A percentile compares a stretch with the other conserved stretches of the same genome.
Evolutionary conservation across 2,113 vertebrate genomes (phyloP).

Genomic region (Carlito syrichta): DNA sequence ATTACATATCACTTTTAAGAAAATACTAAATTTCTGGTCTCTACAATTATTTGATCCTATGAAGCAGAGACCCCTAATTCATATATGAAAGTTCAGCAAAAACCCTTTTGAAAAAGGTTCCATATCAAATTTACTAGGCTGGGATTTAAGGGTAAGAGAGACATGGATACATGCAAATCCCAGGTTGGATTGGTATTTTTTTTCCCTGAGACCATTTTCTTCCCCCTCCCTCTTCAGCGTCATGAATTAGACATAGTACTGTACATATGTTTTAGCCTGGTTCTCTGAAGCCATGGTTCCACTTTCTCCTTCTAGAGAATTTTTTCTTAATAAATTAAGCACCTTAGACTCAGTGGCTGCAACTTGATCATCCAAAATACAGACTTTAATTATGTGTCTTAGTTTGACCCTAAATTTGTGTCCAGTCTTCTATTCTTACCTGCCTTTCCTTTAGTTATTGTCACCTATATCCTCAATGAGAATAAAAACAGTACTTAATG

Average conservation of each 20-base stretch:
- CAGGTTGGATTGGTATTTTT: not conserved
- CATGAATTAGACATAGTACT: not conserved
- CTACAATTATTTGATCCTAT: not conserved
- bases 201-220: not conserved
- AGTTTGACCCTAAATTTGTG: not conserved
- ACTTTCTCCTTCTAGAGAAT: not conserved
- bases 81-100: not conserved
- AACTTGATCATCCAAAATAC: not conserved
- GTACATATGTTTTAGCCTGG: not conserved
- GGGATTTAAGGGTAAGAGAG: not conserved
- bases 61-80: not conserved
- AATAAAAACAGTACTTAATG: not conserved
- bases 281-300: not conserved
- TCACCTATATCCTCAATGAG: not conserved
- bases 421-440: accelerated
- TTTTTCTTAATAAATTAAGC: not conserved
- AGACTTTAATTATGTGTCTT: not conserved
- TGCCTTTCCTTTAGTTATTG: not conserved
- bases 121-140: not conserved
- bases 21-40: not conserved
- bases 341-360: accelerated
- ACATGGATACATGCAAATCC: accelerated
- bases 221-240: accelerated
- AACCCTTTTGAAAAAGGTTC: not conserved
- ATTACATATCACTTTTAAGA: not conserved